Evolutionary conservation across 2,888 invertebrate genomes (phyloP), one percentile per base, ranked within the genome.

Genomic region (Lasioglossum malachurum): DNA sequence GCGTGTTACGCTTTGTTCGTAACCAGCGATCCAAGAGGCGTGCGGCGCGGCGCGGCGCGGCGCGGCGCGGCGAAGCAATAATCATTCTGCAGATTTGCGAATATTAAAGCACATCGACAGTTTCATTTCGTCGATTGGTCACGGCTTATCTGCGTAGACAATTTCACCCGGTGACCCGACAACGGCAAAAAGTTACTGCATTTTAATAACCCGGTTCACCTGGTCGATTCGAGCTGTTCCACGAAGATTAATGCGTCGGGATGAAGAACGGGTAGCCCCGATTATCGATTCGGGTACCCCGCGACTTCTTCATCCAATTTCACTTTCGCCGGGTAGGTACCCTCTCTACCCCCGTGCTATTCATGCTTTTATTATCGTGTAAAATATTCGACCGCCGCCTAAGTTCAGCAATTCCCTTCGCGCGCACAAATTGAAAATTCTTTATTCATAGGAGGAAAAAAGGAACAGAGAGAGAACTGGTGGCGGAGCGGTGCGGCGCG

Each of bases 181-280:
- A 69, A 12, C 53, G 57, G 75, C 53, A 81, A 88, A 84, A 84
- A 86, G 74, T 77, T 75, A 75, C 69, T 60, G 83, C 71, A 71
- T 88, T 84, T 87, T 87, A 88, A 89, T 88, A 84, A 86, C 82
- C 73, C 80, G 75, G 75, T 81, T 81, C 44, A 82, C 78, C 83
- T 78, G 78, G 31, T 46, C 83, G 75, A 78, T 82, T 73, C 83
- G 69, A 41, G 74, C 35, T 80, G 81, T 46, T 79, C 71, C 27
- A 19, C 53, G 78, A 79, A 88, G 86, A 88, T 88, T 86, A 87
- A 88, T 82, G 83, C 82, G 83, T 72, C 31, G 0, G 12, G n/a
- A 38, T 19, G 38, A 82, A 44, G 71, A 78, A 82, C 79, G 60
- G 57, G 77, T n/a, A n/a, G 76, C 44, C 64, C 64, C 57, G 73